These are phyloP conservation scores for Bicyclus anynana DNA, from an alignment of 1,140 invertebrate genomes.

Conservation along the genomic window DNA sequence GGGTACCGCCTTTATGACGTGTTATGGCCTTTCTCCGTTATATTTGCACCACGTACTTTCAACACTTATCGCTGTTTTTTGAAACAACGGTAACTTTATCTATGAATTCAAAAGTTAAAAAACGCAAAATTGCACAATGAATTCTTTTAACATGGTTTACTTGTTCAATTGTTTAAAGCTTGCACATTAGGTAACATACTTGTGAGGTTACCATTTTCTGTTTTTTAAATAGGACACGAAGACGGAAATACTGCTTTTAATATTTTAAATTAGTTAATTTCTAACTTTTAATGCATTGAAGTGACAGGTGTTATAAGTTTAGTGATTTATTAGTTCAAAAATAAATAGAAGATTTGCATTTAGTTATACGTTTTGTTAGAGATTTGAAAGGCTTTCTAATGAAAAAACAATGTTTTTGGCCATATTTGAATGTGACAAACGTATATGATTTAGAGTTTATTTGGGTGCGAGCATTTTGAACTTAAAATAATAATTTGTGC, in stretches of 20 bases:
- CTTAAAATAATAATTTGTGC: too few relatives aligned
- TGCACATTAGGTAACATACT: slow-evolving; percentile 3
- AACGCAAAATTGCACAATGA: slow-evolving; percentile 23
- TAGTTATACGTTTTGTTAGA: too few relatives aligned
- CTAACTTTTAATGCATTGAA: too few relatives aligned
- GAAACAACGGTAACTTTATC: slow-evolving; percentile 38
- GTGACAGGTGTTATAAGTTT: too few relatives aligned
- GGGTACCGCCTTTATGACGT: slow-evolving; percentile 49
- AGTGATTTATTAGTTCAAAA: too few relatives aligned
- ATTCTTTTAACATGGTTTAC: slow-evolving; percentile 8
- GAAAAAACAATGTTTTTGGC: too few relatives aligned
- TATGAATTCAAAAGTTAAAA: slow-evolving; percentile 23
- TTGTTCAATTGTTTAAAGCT: slow-evolving; percentile 12
- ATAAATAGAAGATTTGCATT: too few relatives aligned
- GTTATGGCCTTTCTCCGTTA: slow-evolving; percentile 43
- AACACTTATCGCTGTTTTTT: slow-evolving; percentile 43
- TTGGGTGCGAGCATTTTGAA: too few relatives aligned
- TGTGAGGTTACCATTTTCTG: neutral
- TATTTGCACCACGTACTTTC: slow-evolving; percentile 47
- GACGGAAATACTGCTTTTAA: neutral
- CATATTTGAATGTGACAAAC: too few relatives aligned
- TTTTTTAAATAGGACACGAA: neutral
- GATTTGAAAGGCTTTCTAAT: too few relatives aligned
- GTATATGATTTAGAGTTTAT: too few relatives aligned
- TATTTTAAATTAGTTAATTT: too few relatives aligned